These are phyloP conservation scores for Actias luna DNA, from an alignment of 2,888 invertebrate genomes.

Conservation along the genomic window DNA sequence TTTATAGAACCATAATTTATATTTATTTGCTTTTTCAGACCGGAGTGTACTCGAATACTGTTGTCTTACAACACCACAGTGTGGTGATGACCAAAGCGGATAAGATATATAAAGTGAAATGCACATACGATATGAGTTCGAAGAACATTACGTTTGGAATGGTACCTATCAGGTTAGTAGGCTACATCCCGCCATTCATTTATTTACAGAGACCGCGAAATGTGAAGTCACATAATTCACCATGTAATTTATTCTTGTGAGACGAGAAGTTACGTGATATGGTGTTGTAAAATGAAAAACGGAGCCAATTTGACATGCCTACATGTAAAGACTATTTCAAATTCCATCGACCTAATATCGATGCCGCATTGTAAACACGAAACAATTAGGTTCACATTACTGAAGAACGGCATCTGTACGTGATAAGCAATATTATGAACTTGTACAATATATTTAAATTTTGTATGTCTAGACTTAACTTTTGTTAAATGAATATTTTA, in stretches of 20 bases:
- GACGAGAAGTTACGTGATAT: slow-evolving; percentile 51
- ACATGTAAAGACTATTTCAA: slow-evolving; percentile 48
- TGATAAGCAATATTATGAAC: slow-evolving; percentile 47
- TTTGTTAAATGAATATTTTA: neutral
- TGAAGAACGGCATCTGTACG: slow-evolving; percentile 40
- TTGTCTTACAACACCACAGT: slow-evolving; percentile 96
- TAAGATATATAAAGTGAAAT: slow-evolving; percentile 97
- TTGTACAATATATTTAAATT: slow-evolving; percentile 23
- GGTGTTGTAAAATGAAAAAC: slow-evolving; percentile 48
- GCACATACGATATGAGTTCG: slow-evolving; percentile 97
- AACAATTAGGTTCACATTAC: slow-evolving; percentile 57
- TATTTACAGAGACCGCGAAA: slow-evolving; percentile 31
- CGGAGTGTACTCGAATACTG: slow-evolving; percentile 96
- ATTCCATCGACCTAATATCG: slow-evolving; percentile 53
- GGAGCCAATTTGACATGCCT: slow-evolving; percentile 46
- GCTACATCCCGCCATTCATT: slow-evolving; percentile 21
- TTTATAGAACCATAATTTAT: neutral
- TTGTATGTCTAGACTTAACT: neutral
- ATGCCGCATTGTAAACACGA: slow-evolving; percentile 53
- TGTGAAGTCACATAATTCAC: slow-evolving; percentile 38
- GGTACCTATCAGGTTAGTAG: slow-evolving; percentile 93
- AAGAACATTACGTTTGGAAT: slow-evolving; percentile 98
- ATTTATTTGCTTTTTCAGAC: slow-evolving; percentile 81
- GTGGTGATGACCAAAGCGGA: slow-evolving; percentile 98
- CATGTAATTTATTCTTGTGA: slow-evolving; percentile 49